A percentile compares a stretch with the other conserved stretches of the same genome.
Evolutionary conservation across 2,797 vertebrate genomes (phyloP).

Genomic region (Melopsittacus undulatus): DNA sequence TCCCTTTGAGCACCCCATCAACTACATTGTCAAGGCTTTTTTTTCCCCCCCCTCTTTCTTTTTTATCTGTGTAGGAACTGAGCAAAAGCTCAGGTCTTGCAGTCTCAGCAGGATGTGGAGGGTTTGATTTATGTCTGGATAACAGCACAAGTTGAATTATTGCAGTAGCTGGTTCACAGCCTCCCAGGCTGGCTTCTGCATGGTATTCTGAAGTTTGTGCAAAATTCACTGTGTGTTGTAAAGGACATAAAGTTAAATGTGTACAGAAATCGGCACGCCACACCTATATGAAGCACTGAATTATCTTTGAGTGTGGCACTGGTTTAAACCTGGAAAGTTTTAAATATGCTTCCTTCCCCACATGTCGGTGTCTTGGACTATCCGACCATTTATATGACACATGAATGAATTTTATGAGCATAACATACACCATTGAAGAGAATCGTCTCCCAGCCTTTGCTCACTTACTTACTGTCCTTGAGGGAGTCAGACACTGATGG

Average conservation of each 20-base stretch:
- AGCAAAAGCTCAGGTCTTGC: conserved; percentile 9
- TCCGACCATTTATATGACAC: neutral
- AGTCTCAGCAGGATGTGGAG: conserved; percentile 18
- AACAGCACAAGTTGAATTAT: conserved; percentile 44
- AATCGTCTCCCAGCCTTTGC: neutral
- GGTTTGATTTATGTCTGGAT: conserved; percentile 43
- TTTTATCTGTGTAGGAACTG: neutral
- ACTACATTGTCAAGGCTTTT: neutral
- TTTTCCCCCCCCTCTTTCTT: neutral
- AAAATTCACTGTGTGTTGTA: neutral
- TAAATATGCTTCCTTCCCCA: neutral
- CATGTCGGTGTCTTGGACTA: neutral
- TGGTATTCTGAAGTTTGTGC: neutral
- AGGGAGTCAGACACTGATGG: neutral
- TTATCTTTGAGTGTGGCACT: neutral
- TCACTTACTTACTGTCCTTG: neutral
- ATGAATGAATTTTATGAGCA: neutral
- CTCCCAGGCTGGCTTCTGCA: neutral
- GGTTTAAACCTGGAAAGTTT: neutral
- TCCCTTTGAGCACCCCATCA: conserved; percentile 44
- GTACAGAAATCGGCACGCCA: neutral
- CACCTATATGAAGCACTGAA: neutral
- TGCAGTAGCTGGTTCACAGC: neutral
- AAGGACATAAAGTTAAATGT: neutral
- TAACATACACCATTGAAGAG: neutral